Evolutionary conservation across 2,113 vertebrate genomes (phyloP).

Genomic region (Sapajus apella): DNA sequence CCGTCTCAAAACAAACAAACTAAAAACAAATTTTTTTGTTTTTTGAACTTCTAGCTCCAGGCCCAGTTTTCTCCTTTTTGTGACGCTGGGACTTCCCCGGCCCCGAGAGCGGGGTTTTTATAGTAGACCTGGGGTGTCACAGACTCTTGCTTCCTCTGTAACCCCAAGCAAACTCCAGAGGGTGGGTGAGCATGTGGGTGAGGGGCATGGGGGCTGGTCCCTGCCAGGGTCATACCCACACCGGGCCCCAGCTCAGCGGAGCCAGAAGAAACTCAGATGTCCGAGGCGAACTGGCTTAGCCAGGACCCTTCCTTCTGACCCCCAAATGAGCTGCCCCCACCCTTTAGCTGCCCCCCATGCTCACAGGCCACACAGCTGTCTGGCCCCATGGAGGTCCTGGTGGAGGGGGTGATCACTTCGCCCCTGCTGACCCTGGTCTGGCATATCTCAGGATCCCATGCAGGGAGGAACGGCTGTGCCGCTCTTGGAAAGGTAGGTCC

Average conservation of each 20-base stretch:
- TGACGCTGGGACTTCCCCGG: background rate
- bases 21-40: too few relatives aligned
- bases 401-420: rapidly evolving
- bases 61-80: background rate
- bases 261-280: background rate
- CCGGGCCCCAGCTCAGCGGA: rapidly evolving
- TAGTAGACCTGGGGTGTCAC: background rate
- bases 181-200: background rate
- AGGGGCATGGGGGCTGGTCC: background rate
- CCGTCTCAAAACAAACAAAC: too few relatives aligned
- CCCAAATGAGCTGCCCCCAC: rapidly evolving
- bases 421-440: too few relatives aligned
- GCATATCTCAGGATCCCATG: too few relatives aligned
- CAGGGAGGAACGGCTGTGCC: rapidly evolving
- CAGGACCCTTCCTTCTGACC: background rate
- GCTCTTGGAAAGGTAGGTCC: background rate
- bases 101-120: background rate
- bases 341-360: background rate
- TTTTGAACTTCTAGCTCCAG: background rate
- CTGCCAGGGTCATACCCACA: background rate
- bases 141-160: background rate
- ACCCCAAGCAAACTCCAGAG: background rate
- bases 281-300: rapidly evolving
- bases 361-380: background rate
- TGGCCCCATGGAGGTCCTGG: background rate